Evolutionary conservation across 2,888 invertebrate species (phyloP), one percentile per base, ranked within the genome.

Genomic region (Conops quadrifasciatus): DNA sequence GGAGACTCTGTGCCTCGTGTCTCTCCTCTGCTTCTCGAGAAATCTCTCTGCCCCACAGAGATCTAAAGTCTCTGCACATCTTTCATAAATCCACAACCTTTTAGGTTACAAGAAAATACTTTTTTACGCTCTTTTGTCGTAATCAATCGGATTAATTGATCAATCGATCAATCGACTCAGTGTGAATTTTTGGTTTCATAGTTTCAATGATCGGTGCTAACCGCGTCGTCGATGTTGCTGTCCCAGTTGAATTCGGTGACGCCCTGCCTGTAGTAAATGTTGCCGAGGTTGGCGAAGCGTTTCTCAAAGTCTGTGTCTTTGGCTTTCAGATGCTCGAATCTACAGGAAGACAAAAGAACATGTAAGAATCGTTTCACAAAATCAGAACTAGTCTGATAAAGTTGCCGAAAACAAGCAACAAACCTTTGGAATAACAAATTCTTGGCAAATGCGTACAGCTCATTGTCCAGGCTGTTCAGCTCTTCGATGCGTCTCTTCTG

Each of bases 381-480:
- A 26, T 49, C 30, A 53, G 45, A 45, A 49, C 30, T 49, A 2
- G 7, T 13, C 26, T 47, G 30, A 24, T 24, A 19, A 24, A 4
- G 15, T 58, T 53, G 77, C 81, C 80, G 77, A n/a, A n/a, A n/a
- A n/a, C n/a, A n/a, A n/a, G n/a, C n/a, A n/a, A n/a, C n/a, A n/a
- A n/a, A 90, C 91, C 90, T 89, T 85, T 92, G 91, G 79, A 93
- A 92, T 85, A 98, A 92, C 76, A 98, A 89, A 83, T 92, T 91
- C 86, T 94, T 93, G 66, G 98, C 98, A 87, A 93, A 98, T 77
- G 93, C 91, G 85, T 98, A 99, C 69, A 99, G 89, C 87, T 97
- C 94, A 71, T 96, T 88, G 86, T 99, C 98, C 76, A 98, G 88
- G 74, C 91, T 89, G 88, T 98, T 98, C 76, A 95, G 89, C 80